Evolutionary conservation across 1,140 invertebrate species (phyloP), one percentile per base, ranked within the genome.

Genomic region (Drosophila lowei): DNA sequence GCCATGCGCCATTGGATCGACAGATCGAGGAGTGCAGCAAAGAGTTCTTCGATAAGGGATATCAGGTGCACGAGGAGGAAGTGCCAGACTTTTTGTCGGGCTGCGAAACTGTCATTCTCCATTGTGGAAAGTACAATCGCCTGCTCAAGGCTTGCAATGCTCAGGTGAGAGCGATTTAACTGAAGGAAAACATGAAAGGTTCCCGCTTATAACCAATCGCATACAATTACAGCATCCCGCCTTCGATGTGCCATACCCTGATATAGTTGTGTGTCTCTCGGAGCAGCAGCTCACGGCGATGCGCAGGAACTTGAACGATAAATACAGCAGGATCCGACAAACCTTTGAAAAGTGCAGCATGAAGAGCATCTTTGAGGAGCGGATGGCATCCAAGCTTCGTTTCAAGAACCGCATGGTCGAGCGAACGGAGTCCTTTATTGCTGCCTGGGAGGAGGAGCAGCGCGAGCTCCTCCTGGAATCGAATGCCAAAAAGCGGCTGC

Each of bases 61-160:
- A 80, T 6, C 62, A 72, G 25, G 65, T 91, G 16, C 52, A 63
- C 3, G 47, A 46, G 3, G 65, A 78, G 44, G 62, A 68, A 5
- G 62, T 91, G 7, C 91, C 91, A 1, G 75, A 71, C 8, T 91
- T 91, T 52, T 55, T 91, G 8, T 6, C 15, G 8, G 83, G 79
- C n/a, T 90, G 64, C 38, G 90, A 91, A 42, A 62, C 79, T 13
- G 60, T 72, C 5, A 89, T 91, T 38, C 42, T 91, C 0, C 77
- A 89, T 25, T 91, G 90, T 41, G 91, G 91, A 13, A 91, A 90
- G 55, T 91, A 91, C 53, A 91, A 89, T 23, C 83, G 73, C 25
- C 58, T 91, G 6, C 62, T 91, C 0, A 90, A 73, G 53, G 55
- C 72, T 1, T 90, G 76, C 53, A 91, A 91, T 48, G 46, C 74